These are phyloP conservation scores for Eciton burchellii DNA, from an alignment of 1,140 invertebrate species.

Conservation along the genomic window DNA sequence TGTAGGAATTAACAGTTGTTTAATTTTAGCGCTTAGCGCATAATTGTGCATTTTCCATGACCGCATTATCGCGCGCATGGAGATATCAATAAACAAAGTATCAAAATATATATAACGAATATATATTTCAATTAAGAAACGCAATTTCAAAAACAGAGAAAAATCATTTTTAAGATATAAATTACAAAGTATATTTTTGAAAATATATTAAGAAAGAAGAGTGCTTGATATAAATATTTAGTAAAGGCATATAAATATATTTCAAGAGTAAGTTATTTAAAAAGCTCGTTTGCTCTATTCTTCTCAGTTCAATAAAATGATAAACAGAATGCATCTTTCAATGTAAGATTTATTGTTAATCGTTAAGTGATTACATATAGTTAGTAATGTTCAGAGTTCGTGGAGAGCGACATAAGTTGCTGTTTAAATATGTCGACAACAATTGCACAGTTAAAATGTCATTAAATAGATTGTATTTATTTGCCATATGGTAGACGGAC, in stretches of 20 bases:
- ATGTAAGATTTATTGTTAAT: not conserved
- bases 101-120: no score
- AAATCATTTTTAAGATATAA: no score
- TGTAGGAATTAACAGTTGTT: conserved; percentile 1
- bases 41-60: not conserved
- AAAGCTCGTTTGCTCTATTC: not conserved
- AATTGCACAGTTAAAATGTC: not conserved
- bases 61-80: not conserved
- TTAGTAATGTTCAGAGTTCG: not conserved
- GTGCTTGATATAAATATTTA: no score
- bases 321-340: not conserved
- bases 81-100: not conserved
- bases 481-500: not conserved
- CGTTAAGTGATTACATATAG: not conserved
- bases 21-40: conserved; percentile 39
- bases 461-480: conserved; percentile 32
- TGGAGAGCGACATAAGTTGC: not conserved
- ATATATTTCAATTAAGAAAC: no score
- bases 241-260: no score
- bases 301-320: not conserved
- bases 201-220: no score
- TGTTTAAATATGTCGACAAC: conserved; percentile 31
- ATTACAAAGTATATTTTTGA: no score
- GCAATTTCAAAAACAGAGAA: no score
- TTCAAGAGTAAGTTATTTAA: not conserved